Percentiles rank a stretch among this genome's conserved stretches.
These are phyloP conservation scores for Xyrichtys novacula DNA, from an alignment of 2,797 vertebrate genomes.

Conservation along the genomic window DNA sequence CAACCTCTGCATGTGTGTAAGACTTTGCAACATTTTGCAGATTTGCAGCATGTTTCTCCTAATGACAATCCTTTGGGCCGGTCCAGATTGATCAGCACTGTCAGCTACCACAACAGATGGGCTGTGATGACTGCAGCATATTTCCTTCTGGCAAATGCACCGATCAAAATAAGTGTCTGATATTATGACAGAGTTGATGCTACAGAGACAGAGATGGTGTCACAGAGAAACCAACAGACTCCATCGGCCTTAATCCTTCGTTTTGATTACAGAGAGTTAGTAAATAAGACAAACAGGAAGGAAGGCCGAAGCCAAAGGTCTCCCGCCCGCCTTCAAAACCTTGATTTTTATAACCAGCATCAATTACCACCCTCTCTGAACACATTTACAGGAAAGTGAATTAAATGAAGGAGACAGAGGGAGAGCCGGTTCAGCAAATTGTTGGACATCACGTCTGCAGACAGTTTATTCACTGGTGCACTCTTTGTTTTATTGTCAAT, in stretches of 20 bases:
- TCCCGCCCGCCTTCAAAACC: not conserved
- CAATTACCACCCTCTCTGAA: not conserved
- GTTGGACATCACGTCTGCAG: conserved; percentile 3
- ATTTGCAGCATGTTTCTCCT: too few relatives aligned
- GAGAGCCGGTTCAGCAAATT: not conserved
- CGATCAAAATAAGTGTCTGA: not conserved
- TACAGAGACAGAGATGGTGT: too few relatives aligned
- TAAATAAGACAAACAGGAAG: too few relatives aligned
- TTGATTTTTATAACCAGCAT: not conserved
- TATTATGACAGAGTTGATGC: not conserved
- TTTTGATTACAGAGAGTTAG: too few relatives aligned
- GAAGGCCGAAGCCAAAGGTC: too few relatives aligned
- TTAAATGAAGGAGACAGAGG: conserved; percentile 3
- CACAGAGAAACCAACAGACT: too few relatives aligned
- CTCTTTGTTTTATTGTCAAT: conserved; percentile 10
- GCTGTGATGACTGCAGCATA: not conserved
- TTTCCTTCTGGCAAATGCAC: not conserved
- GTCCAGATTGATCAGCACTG: too few relatives aligned
- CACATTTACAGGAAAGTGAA: too few relatives aligned
- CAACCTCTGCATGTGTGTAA: too few relatives aligned
- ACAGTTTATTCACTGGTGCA: conserved; percentile 9
- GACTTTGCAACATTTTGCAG: too few relatives aligned
- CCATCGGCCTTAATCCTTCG: too few relatives aligned
- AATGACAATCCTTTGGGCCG: too few relatives aligned
- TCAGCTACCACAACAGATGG: not conserved